Percentiles rank a stretch among this genome's conserved stretches.
Evolutionary conservation across 2,797 vertebrate genomes (phyloP).

Genomic region (Orestias chungarensis): DNA sequence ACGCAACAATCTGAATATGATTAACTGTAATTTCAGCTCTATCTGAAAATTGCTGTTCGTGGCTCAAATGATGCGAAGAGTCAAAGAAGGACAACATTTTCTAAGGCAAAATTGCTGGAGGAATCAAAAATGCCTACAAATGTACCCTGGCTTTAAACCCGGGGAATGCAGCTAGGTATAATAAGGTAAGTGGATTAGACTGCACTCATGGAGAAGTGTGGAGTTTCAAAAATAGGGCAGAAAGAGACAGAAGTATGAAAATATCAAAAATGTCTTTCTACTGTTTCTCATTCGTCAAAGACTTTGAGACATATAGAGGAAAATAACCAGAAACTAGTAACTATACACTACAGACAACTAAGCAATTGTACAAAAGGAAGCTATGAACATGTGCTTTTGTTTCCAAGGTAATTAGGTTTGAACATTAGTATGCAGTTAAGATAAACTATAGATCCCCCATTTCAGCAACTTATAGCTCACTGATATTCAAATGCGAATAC

Average conservation of each 20-base stretch:
- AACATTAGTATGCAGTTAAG: not conserved
- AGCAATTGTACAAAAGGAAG: conserved; percentile 15
- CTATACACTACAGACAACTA: conserved; percentile 5
- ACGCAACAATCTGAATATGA: conserved; percentile 62
- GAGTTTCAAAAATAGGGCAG: conserved; percentile 23
- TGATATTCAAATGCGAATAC: not conserved
- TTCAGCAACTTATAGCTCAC: conserved; percentile 9
- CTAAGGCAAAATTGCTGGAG: conserved; percentile 21
- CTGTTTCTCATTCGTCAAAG: conserved; percentile 11
- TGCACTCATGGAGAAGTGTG: conserved; percentile 12
- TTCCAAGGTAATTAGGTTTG: conserved; percentile 46
- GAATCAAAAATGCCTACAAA: conserved; percentile 42
- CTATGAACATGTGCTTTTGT: conserved; percentile 18
- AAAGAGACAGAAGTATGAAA: conserved; percentile 14
- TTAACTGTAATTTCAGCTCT: conserved; percentile 57
- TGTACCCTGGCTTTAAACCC: conserved; percentile 22
- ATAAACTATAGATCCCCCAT: conserved; percentile 19
- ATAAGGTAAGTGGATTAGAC: conserved; percentile 27
- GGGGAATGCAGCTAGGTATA: conserved; percentile 14
- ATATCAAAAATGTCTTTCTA: conserved; percentile 13
- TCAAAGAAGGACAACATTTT: conserved; percentile 22
- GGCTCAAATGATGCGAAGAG: conserved; percentile 21
- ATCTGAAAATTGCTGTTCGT: conserved; percentile 50
- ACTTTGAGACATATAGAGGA: conserved; percentile 4
- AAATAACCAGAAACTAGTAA: conserved; percentile 6